Conservation (phyloP, 30 jellyfish, hydroid and myxozoan species). For the Catostylus mosaicus region DNA sequence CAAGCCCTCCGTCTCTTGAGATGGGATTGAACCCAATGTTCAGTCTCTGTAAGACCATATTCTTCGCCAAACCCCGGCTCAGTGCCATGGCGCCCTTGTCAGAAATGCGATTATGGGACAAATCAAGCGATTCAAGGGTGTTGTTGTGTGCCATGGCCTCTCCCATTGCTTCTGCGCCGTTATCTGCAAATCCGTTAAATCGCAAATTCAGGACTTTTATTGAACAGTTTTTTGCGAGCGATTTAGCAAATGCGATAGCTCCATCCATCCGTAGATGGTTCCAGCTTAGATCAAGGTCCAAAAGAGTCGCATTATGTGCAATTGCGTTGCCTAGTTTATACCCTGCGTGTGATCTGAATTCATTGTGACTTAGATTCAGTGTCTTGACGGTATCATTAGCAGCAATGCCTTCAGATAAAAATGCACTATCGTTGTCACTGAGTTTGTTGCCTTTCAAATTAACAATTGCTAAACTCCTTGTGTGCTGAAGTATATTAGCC, state of each 20-base stretch:
- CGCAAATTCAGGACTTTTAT: conserved; percentile 51
- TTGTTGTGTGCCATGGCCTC: conserved; percentile 47
- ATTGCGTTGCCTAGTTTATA: conserved; percentile 42
- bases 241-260: conserved; percentile 67
- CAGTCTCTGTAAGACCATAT: conserved; percentile 54
- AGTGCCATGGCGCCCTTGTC: conserved; percentile 73
- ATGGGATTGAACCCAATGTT: conserved; percentile 81
- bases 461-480: conserved; percentile 42
- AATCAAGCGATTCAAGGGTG: conserved; percentile 59
- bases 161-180: conserved; percentile 80
- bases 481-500: conserved; percentile 19
- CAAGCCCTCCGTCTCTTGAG: conserved; percentile 64
- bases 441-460: conserved; percentile 51
- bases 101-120: conserved; percentile 76
- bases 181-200: conserved; percentile 79
- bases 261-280: conserved; percentile 75
- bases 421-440: conserved; percentile 54
- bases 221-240: conserved; percentile 56
- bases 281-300: conserved; percentile 81
- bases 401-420: conserved; percentile 39
- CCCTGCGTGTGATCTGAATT: conserved; percentile 60
- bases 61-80: conserved; percentile 63
- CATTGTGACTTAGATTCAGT: conserved; percentile 69
- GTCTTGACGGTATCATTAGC: conserved; percentile 48
- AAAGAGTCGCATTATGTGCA: conserved; percentile 26